Evolutionary conservation across 2,797 vertebrate genomes (phyloP).

Genomic region (Lacerta agilis): DNA sequence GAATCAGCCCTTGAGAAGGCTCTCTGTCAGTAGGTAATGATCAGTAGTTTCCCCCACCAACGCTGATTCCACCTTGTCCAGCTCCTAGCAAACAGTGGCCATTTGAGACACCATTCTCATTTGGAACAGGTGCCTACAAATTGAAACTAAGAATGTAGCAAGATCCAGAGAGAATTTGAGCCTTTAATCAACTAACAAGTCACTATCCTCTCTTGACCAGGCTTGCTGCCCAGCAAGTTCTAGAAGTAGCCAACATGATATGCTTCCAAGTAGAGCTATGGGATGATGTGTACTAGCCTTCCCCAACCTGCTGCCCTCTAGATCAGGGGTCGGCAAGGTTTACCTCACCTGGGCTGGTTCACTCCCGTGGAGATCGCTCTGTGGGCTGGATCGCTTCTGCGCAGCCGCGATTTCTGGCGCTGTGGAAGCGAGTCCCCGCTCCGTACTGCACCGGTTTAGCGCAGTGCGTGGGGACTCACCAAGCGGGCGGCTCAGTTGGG

Average conservation of each 20-base stretch:
- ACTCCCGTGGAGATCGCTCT: no score
- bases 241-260: background rate
- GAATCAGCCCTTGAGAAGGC: conserved; percentile 11
- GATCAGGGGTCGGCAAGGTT: no score
- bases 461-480: no score
- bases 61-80: background rate
- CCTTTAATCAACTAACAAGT: background rate
- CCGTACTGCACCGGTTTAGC: no score
- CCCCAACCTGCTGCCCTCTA: no score
- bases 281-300: background rate
- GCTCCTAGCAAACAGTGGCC: background rate
- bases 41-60: conserved; percentile 25
- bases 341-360: no score
- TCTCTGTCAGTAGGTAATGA: background rate
- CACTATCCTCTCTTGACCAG: background rate
- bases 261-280: background rate
- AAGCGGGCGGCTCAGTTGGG: no score
- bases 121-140: background rate
- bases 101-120: background rate
- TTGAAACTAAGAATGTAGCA: background rate
- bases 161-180: background rate
- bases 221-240: background rate
- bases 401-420: no score
- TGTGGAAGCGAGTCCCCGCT: no score
- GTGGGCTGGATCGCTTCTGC: no score